phyloP scores from a whole-genome alignment of 2,113 vertebrate genomes.

The Daphoenositta chrysoptera region DNA sequence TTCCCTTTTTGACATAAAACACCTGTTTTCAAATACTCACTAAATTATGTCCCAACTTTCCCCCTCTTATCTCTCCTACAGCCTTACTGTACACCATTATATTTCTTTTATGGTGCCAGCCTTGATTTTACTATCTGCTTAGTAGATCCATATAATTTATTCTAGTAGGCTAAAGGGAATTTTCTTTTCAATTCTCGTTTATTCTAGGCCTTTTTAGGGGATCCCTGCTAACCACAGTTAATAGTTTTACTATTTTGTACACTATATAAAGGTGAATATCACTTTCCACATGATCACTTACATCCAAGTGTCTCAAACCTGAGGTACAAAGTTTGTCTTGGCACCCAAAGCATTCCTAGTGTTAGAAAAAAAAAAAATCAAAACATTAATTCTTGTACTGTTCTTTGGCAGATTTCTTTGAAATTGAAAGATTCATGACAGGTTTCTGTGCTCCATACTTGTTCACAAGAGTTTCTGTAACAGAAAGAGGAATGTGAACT shows the following conservation, averaged over 20 bases:
- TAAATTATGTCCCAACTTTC: background rate
- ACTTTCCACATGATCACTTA: background rate
- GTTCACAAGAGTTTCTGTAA: background rate
- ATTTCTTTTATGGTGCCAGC: background rate
- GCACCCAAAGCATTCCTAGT: background rate
- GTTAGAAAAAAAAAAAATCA: background rate
- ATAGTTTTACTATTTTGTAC: background rate
- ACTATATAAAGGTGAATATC: background rate
- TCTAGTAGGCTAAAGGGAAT: background rate
- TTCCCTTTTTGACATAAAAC: conserved; percentile 11
- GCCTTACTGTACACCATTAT: background rate
- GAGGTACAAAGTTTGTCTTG: background rate
- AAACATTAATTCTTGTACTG: background rate
- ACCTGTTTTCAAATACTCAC: conserved; percentile 9
- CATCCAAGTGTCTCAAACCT: background rate
- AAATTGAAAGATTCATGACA: background rate
- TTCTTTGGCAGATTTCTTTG: background rate
- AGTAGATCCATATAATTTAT: conserved; percentile 47
- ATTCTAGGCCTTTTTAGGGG: conserved; percentile 20
- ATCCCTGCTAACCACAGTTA: background rate
- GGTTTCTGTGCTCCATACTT: background rate
- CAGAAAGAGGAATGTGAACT: background rate
- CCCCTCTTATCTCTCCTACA: background rate
- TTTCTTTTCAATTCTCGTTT: conserved; percentile 15
- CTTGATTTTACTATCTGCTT: background rate